phyloP scores from a whole-genome alignment of 2,797 vertebrate species.

The Gallinago solitaria region DNA sequence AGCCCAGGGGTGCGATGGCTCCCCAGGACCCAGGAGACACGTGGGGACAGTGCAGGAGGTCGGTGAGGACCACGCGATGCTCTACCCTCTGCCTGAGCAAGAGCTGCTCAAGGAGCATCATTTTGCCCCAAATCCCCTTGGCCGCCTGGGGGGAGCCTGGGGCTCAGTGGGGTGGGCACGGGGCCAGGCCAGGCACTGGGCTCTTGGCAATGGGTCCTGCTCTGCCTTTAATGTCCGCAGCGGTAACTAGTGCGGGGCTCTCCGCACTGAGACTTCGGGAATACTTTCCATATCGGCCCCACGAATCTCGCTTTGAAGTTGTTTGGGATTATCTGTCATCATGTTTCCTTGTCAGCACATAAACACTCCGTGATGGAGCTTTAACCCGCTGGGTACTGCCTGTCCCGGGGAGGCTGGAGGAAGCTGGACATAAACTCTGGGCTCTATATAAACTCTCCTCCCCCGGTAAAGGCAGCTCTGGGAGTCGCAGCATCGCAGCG shows the following conservation, averaged over 20 bases:
- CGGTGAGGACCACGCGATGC: accelerated
- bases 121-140: neutral
- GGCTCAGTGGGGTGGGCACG: accelerated
- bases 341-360: constrained; percentile 60
- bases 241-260: neutral
- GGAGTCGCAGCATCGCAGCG: neutral
- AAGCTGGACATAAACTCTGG: neutral
- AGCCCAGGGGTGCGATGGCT: neutral
- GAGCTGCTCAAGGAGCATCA: neutral
- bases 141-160: neutral
- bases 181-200: neutral
- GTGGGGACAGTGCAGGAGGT: neutral
- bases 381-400: constrained; percentile 50
- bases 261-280: neutral
- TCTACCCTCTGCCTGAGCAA: neutral
- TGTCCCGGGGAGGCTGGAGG: constrained; percentile 32
- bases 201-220: neutral
- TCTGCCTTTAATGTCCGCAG: neutral
- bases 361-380: constrained; percentile 14
- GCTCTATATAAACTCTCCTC: neutral
- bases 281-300: constrained; percentile 55
- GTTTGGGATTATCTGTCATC: constrained; percentile 71
- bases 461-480: neutral
- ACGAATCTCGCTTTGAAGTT: constrained; percentile 66
- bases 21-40: neutral